Base-by-base conservation (phyloP, 2,888 invertebrate species). In the Macrosoma leucophasiata region DNA sequence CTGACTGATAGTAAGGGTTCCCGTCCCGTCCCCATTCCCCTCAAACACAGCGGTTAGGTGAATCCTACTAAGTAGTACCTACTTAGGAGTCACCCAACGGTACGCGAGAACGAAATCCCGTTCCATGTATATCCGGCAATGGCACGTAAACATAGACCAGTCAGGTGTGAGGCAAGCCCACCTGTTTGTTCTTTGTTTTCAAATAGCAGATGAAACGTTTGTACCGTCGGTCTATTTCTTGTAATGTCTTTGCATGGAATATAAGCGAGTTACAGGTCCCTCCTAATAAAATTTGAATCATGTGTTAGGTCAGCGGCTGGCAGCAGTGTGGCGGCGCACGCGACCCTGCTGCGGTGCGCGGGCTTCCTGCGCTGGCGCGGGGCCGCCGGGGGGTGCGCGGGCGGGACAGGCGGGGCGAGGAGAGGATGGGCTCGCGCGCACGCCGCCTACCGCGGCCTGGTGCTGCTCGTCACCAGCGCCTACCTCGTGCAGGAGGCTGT, bases 401-500 rank as follows among this genome's bases (percentile, higher is more conserved):
- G 13, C 13, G 13, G 21, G 15, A 12, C 33, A 10, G 4, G 7
- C 18, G 13, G 29, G 10, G 20, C 29, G 35, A 26, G 7, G 23
- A 29, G 30, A 37, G 26, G 15, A n/a, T n/a, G n/a, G n/a, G n/a
- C n/a, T n/a, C 39, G 38, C 15, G 23, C 33, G 5, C 55, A 58
- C 42, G 34, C 40, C 9, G 27, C 33, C 4, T 67, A 71, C 51
- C 61, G 67, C 40, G 24, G 15, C 15, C 43, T 60, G 13, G 54
- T 62, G 9, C 58, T 72, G 5, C 39, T 40, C 9, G 38, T 47
- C 27, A 66, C 64, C n/a, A 13, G 41, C 24, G n/a, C 46, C 3
- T 73, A 68, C 45, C 51, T 71, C 8, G 31, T 58, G 23, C 71
- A 69, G 46, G 62, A 74, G 46, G 44, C 54, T 21, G 40, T 66